Conservation (phyloP, 1,140 invertebrate species). For the Magallana angulata region DNA sequence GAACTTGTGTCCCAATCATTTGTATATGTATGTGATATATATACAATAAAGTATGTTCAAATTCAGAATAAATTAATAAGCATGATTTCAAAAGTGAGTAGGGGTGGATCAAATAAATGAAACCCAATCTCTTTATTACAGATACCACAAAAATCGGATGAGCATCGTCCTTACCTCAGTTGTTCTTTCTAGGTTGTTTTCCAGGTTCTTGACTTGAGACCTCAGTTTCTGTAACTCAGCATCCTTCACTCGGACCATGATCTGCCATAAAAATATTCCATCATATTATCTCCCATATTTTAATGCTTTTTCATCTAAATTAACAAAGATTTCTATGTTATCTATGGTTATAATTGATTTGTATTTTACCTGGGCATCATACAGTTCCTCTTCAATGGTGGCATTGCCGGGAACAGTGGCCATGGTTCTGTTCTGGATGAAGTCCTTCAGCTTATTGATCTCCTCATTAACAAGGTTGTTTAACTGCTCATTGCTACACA, state of each 20-base stretch:
- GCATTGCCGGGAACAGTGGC: slow-evolving; percentile 65
- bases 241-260: slow-evolving; percentile 76
- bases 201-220: slow-evolving; percentile 72
- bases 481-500: slow-evolving; percentile 73
- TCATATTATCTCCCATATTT: too few species aligned
- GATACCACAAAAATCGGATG: too few species aligned
- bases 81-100: too few species aligned
- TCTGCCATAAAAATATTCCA: slow-evolving; percentile 55
- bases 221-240: slow-evolving; percentile 74
- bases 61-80: too few species aligned
- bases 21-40: too few species aligned
- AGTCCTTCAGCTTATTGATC: slow-evolving; percentile 73
- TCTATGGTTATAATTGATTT: not conserved
- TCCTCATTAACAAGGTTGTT: slow-evolving; percentile 72
- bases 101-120: too few species aligned
- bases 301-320: too few species aligned
- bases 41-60: too few species aligned
- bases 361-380: slow-evolving; percentile 73
- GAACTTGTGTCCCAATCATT: too few species aligned
- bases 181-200: slow-evolving; percentile 72
- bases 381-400: slow-evolving; percentile 75
- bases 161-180: slow-evolving; percentile 66
- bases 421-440: slow-evolving; percentile 71
- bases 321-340: too few species aligned
- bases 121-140: too few species aligned